Evolutionary conservation across 2,113 vertebrate genomes (phyloP).

Genomic region (Lipotes vexillifer): DNA sequence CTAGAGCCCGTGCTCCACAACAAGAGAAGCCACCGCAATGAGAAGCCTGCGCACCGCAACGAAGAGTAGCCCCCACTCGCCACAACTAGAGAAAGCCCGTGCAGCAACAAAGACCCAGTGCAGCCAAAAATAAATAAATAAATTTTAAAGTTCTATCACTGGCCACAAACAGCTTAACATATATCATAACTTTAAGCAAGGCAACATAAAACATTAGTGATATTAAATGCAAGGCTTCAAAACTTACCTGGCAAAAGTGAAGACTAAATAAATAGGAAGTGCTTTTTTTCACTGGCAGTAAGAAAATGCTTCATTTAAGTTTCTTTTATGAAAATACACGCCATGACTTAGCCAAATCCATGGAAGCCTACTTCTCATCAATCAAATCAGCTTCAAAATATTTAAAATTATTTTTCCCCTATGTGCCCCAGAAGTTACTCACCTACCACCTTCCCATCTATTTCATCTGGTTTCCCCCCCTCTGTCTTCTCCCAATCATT

Average conservation of each 20-base stretch:
- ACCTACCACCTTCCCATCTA: neutral
- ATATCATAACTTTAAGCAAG: neutral
- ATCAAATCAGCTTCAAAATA: neutral
- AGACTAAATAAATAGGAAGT: neutral
- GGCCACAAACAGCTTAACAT: neutral
- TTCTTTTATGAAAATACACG: neutral
- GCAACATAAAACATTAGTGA: neutral
- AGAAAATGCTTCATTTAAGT: neutral
- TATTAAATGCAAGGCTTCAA: neutral
- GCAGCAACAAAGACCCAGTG: too few relatives aligned
- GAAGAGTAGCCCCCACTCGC: too few relatives aligned
- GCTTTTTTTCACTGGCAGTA: neutral
- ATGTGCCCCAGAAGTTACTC: neutral
- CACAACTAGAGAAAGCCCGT: too few relatives aligned
- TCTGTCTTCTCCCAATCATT: neutral
- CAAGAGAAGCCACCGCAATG: too few relatives aligned
- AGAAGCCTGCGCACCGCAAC: too few relatives aligned
- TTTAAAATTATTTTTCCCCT: neutral
- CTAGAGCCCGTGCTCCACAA: too few relatives aligned
- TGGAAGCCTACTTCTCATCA: neutral
- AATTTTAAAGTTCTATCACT: neutral
- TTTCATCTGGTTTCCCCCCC: neutral
- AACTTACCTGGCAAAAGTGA: neutral
- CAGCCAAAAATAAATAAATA: too few relatives aligned
- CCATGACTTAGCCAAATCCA: neutral